A percentile compares a stretch with the other conserved stretches of the same genome.
phyloP scores from a whole-genome alignment of 2,888 invertebrate species.

The Coecobrya sp. region DNA sequence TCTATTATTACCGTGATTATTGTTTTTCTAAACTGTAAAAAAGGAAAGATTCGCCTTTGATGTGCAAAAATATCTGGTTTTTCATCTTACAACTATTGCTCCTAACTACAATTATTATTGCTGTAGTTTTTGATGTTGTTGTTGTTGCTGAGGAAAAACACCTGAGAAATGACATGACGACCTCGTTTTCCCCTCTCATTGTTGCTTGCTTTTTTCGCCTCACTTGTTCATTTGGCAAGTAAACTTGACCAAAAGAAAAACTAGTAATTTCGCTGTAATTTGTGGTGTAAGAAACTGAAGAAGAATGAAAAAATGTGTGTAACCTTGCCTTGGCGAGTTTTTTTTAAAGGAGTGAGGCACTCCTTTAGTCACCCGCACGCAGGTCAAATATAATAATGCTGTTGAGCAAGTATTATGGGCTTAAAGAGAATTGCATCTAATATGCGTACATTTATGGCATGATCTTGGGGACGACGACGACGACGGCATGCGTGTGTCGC shows the following conservation, averaged over 20 bases:
- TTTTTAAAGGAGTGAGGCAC: conserved; percentile 29
- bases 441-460: background rate
- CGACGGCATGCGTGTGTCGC: conserved; percentile 31
- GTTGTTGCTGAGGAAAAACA: conserved; percentile 52
- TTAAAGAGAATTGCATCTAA: no score
- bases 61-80: conserved; percentile 60
- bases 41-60: background rate
- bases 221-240: conserved; percentile 11
- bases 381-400: conserved; percentile 43
- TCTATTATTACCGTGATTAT: conserved; percentile 7
- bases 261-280: conserved; percentile 42
- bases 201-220: conserved; percentile 17
- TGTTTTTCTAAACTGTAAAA: conserved; percentile 29
- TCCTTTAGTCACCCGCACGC: conserved; percentile 15
- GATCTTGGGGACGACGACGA: background rate
- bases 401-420: background rate
- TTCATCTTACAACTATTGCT: background rate
- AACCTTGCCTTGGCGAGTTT: conserved; percentile 36
- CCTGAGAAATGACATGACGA: conserved; percentile 75
- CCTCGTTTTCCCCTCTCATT: conserved; percentile 66
- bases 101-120: background rate
- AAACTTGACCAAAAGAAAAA: conserved; percentile 58
- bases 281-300: background rate
- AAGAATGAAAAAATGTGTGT: conserved; percentile 17
- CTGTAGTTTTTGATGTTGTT: conserved; percentile 3